Evolutionary conservation across 2,797 vertebrate species (phyloP).

Genomic region (Brachyrhaphis roseni): DNA sequence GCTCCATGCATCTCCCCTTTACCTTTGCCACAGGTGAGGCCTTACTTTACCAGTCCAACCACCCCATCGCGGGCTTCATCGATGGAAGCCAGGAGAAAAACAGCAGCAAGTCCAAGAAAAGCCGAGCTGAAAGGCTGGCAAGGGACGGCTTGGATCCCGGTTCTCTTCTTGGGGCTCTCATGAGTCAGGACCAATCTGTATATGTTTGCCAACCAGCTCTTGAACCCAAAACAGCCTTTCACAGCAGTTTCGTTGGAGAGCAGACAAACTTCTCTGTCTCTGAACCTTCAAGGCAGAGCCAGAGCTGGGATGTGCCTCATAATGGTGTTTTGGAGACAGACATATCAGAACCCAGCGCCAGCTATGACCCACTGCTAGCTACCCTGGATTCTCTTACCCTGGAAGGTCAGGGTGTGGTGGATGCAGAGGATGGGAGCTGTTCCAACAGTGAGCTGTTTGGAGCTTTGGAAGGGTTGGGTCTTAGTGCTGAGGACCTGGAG

Average conservation of each 20-base stretch:
- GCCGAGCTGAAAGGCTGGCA: constrained; percentile 62
- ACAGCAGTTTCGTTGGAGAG: constrained; percentile 68
- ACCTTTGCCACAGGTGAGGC: constrained; percentile 86
- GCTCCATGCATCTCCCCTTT: constrained; percentile 84
- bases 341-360: constrained; percentile 39
- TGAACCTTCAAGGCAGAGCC: constrained; percentile 37
- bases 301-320: constrained; percentile 15
- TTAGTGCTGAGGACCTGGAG: constrained; percentile 83
- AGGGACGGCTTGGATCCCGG: constrained; percentile 66
- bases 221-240: constrained; percentile 72
- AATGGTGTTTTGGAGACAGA: constrained; percentile 6
- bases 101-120: constrained; percentile 74
- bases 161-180: constrained; percentile 81
- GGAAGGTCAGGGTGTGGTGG: constrained; percentile 59
- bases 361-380: constrained; percentile 79
- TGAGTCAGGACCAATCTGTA: constrained; percentile 84
- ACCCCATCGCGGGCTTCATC: constrained; percentile 70
- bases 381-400: constrained; percentile 82
- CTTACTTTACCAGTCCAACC: constrained; percentile 82
- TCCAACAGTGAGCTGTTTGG: constrained; percentile 82
- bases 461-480: constrained; percentile 79
- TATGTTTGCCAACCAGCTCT: constrained; percentile 74
- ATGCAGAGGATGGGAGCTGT: constrained; percentile 67
- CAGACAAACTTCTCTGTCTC: constrained; percentile 57
- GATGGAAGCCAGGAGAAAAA: constrained; percentile 70